Evolutionary conservation across 2,888 invertebrate genomes (phyloP).

Genomic region (Phyllotreta striolata): DNA sequence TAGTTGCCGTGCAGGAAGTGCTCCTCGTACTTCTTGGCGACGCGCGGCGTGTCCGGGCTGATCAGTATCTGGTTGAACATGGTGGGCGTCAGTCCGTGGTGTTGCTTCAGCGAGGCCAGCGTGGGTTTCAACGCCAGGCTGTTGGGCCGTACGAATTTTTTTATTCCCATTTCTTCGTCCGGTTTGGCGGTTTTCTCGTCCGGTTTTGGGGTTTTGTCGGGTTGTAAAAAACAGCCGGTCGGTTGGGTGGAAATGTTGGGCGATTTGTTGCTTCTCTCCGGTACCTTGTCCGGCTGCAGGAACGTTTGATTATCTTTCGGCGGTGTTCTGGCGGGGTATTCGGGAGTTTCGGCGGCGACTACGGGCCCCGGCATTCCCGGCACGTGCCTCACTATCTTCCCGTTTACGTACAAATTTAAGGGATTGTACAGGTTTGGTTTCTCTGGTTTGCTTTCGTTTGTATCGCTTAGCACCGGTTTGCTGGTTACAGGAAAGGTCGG

Average conservation of each 20-base stretch:
- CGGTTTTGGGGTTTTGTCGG: background rate
- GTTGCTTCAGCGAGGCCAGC: conserved; percentile 80
- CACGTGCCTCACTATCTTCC: conserved; percentile 83
- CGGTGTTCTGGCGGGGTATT: conserved; percentile 43
- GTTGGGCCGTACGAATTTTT: conserved; percentile 82
- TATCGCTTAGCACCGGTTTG: conserved; percentile 48
- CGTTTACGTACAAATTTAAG: conserved; percentile 66
- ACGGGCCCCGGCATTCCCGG: conserved; percentile 87
- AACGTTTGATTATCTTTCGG: conserved; percentile 21
- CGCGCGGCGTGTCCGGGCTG: conserved; percentile 90
- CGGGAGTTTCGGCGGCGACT: conserved; percentile 57
- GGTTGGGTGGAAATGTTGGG: conserved; percentile 20
- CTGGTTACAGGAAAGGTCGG: conserved; percentile 51
- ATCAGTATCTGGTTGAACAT: conserved; percentile 84
- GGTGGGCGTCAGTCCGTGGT: conserved; percentile 83
- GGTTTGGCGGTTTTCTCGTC: conserved; percentile 28
- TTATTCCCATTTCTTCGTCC: conserved; percentile 53
- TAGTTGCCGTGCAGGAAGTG: conserved; percentile 90
- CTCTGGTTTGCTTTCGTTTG: conserved; percentile 47
- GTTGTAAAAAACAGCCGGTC: background rate
- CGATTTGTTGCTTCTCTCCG: conserved; percentile 23
- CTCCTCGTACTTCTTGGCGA: conserved; percentile 89
- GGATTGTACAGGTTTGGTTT: conserved; percentile 60
- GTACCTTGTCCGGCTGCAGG: conserved; percentile 21
- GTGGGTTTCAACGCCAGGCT: conserved; percentile 86